A percentile compares a stretch with the other conserved stretches of the same genome.
Evolutionary conservation across 1,140 invertebrate species (phyloP).

Genomic region (Drosophila burlai): DNA sequence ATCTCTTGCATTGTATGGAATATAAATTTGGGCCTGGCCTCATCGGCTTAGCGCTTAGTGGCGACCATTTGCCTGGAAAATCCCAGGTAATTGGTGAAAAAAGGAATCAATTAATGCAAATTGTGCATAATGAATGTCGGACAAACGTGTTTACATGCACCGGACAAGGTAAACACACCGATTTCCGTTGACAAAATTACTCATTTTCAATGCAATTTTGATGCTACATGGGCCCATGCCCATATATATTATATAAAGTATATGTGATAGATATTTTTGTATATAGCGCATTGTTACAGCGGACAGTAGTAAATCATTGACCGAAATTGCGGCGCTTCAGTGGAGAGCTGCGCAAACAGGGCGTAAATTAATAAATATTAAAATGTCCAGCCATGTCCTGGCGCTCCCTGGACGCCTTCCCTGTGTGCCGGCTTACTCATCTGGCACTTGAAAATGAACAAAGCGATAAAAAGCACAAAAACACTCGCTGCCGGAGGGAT

Average conservation of each 20-base stretch:
- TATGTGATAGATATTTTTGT: slow-evolving; percentile 4
- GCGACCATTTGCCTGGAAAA: slow-evolving; percentile 29
- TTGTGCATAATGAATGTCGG: slow-evolving; percentile 51
- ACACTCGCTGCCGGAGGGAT: slow-evolving; percentile 14
- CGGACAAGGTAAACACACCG: slow-evolving; percentile 39
- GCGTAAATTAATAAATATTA: slow-evolving; percentile 76
- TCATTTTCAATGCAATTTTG: slow-evolving; percentile 53
- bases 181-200: slow-evolving; percentile 51
- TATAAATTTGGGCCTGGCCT: slow-evolving; percentile 3
- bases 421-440: slow-evolving; percentile 28
- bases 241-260: not conserved
- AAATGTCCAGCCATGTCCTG: slow-evolving; percentile 39
- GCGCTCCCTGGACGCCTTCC: not conserved
- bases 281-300: slow-evolving; percentile 8
- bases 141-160: slow-evolving; percentile 54
- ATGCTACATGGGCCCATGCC: not conserved
- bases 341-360: slow-evolving; percentile 59
- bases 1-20: slow-evolving; percentile 1
- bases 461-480: slow-evolving; percentile 46
- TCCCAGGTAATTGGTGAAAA: slow-evolving; percentile 28
- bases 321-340: slow-evolving; percentile 46
- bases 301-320: slow-evolving; percentile 55
- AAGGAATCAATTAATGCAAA: slow-evolving; percentile 50
- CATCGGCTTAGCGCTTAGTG: slow-evolving; percentile 32
- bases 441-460: slow-evolving; percentile 53